These are phyloP conservation scores for Ephestia elutella DNA, from an alignment of 1,140 invertebrate species.

Conservation along the genomic window DNA sequence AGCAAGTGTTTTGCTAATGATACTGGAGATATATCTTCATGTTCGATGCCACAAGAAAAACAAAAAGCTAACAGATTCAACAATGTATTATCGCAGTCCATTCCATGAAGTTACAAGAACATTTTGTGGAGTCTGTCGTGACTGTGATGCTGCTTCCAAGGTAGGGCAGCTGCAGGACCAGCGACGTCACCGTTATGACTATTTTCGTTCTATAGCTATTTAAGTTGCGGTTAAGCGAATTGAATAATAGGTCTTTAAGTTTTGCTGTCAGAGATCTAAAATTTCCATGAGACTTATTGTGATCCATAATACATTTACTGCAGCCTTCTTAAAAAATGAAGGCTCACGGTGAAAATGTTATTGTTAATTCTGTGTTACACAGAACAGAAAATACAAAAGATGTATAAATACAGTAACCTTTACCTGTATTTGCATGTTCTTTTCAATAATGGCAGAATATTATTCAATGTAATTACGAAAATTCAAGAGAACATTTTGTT, in stretches of 20 bases:
- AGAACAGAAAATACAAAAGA: too few species aligned
- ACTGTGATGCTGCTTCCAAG: conserved; percentile 44
- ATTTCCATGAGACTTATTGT: neutral
- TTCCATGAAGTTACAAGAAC: conserved; percentile 53
- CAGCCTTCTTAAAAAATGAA: too few species aligned
- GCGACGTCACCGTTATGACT: conserved; percentile 47
- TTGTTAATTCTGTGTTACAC: too few species aligned
- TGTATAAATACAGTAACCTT: too few species aligned
- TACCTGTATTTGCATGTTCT: too few species aligned
- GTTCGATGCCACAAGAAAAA: conserved; percentile 56
- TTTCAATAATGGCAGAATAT: too few species aligned
- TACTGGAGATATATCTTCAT: conserved; percentile 53
- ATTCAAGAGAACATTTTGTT: too few species aligned
- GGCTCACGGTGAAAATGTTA: too few species aligned
- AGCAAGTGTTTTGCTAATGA: conserved; percentile 38
- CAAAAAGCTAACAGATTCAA: conserved; percentile 41
- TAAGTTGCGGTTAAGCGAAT: conserved; percentile 11
- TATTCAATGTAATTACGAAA: too few species aligned
- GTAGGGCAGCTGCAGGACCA: conserved; percentile 55
- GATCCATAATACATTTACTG: too few species aligned
- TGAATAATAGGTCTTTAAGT: conserved; percentile 9
- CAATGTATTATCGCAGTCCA: conserved; percentile 55
- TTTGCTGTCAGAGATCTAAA: neutral
- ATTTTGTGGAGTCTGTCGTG: conserved; percentile 57
- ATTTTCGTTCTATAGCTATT: conserved; percentile 42